Evolutionary conservation across 2,113 vertebrate species (phyloP).

Genomic region (Entomyzon cyanotis): DNA sequence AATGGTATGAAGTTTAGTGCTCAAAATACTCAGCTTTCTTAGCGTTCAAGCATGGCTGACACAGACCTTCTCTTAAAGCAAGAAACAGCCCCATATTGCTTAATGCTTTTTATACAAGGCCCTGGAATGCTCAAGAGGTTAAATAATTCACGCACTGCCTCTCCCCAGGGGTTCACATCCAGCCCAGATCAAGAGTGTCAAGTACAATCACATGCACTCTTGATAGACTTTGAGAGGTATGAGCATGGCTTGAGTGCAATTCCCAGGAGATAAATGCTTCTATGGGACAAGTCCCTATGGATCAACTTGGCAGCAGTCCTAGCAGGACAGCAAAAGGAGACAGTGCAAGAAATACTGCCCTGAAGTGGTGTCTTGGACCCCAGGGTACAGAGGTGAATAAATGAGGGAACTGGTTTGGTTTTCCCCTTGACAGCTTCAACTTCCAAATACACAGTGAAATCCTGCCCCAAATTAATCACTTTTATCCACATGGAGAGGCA

Average conservation of each 20-base stretch:
- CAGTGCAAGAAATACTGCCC: not conserved
- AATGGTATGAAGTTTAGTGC: not conserved
- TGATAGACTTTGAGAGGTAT: not conserved
- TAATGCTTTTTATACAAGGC: not conserved
- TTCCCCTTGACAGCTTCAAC: not conserved
- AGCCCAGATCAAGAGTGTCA: not conserved
- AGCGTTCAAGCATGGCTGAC: not conserved
- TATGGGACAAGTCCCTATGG: not conserved
- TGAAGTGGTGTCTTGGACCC: not conserved
- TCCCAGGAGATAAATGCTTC: not conserved
- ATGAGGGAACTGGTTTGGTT: rapidly evolving
- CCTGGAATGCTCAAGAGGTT: not conserved
- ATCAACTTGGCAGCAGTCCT: not conserved
- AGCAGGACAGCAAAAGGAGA: not conserved
- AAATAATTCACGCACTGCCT: not conserved
- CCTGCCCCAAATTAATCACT: not conserved
- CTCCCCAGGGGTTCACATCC: not conserved
- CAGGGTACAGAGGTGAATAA: not conserved
- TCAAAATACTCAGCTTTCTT: not conserved
- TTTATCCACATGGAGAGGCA: not conserved
- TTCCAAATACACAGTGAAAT: not conserved
- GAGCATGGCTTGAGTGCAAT: rapidly evolving
- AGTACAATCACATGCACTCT: rapidly evolving
- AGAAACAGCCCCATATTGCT: not conserved
- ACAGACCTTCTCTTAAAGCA: not conserved